Evolutionary conservation across 2,888 invertebrate species (phyloP), one percentile per base, ranked within the genome.

Genomic region (Rhagium mordax): DNA sequence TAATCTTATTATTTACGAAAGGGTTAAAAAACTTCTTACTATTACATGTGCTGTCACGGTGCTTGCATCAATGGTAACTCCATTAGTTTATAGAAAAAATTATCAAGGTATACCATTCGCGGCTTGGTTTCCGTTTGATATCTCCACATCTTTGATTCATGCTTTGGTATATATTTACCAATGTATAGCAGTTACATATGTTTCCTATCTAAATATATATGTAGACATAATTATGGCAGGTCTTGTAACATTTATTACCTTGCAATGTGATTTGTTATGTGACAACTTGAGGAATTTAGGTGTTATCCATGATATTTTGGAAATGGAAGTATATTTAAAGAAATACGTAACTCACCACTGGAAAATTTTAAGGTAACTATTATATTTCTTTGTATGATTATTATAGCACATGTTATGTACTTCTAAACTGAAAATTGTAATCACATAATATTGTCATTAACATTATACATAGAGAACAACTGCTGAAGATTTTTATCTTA

Each of bases 61-160:
- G 0, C 8, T 60, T 15, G 68, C 70, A 16, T 51, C 74, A 6
- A 53, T 78, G 55, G 18, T 53, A 0, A 72, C 67, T 20, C 80
- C 81, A 21, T 41, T 79, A 13, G 67, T 80, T 49, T 71, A 75
- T 49, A 62, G 2, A 41, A 59, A 15, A 18, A 33, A 71, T 47
- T 62, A 71, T 13, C 48, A 53, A 5, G 49, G 60, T 18, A 41
- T 77, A 49, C 73, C 74, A 16, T 55, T 70, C 24, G 21, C 24
- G 21, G 69, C 78, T 6, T 80, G 79, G 81, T 81, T 76, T 69
- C 81, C 81, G 2, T 74, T 77, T 15, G 57, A 79, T 15, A 48
- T 71, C 4, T 49, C 65, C 1, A 29, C 20, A 10, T 27, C 67
- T 13, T 72, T 75, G 8, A n/a, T 60, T 15, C 78, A 71, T 62